A percentile compares a stretch with the other conserved stretches of the same genome.
phyloP scores from a whole-genome alignment of 2,797 vertebrate genomes.

The Poeciliopsis infans region DNA sequence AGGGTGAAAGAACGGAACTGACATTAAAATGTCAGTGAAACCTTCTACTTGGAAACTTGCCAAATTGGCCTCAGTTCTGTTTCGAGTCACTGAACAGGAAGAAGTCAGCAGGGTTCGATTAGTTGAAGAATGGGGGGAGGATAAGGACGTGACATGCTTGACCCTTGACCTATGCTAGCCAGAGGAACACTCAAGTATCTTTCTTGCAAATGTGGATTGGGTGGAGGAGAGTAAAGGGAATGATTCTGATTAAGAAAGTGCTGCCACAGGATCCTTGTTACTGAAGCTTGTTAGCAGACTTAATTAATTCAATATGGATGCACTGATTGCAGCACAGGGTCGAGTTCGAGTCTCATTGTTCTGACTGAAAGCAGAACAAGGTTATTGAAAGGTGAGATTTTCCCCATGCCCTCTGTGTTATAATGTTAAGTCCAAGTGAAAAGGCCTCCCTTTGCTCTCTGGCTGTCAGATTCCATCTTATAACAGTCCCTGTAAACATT shows the following conservation, averaged over 20 bases:
- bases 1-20: neutral
- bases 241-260: conserved; percentile 7
- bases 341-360: conserved; percentile 13
- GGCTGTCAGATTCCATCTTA: conserved; percentile 29
- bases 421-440: conserved; percentile 11
- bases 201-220: neutral
- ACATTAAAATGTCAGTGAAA: neutral
- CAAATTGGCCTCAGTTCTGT: neutral
- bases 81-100: neutral
- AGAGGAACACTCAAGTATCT: conserved; percentile 12
- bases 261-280: conserved; percentile 48
- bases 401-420: conserved; percentile 13
- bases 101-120: neutral
- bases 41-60: neutral
- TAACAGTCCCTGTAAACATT: conserved; percentile 44
- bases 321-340: conserved; percentile 50
- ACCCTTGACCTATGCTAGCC: neutral
- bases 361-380: conserved; percentile 7
- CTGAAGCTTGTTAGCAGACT: conserved; percentile 46
- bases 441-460: conserved; percentile 10
- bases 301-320: conserved; percentile 66
- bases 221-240: conserved; percentile 24
- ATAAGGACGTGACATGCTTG: neutral
- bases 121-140: neutral
- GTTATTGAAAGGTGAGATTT: conserved; percentile 3